Evolutionary conservation across 2,797 vertebrate species (phyloP).

Genomic region (Pelochelys cantorii): DNA sequence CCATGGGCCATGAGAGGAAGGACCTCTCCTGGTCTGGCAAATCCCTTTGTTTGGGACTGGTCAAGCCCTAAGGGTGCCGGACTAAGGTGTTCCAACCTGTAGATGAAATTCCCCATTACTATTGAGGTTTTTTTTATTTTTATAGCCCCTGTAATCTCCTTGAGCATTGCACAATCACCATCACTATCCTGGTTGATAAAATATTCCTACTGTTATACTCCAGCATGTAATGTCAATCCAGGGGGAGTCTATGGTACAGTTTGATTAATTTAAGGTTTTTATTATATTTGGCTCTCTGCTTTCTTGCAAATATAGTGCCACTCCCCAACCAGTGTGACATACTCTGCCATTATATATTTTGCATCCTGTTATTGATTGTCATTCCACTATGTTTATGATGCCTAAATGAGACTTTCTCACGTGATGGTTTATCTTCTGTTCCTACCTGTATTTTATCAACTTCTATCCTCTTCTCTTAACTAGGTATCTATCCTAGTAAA

Average conservation of each 20-base stretch:
- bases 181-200: background rate
- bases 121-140: background rate
- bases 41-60: no score
- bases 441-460: background rate
- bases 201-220: background rate
- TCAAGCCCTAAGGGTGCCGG: no score
- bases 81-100: no score
- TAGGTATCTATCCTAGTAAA: background rate
- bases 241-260: background rate
- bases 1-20: no score
- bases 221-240: background rate
- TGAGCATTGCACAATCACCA: background rate
- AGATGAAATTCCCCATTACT: background rate
- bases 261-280: background rate
- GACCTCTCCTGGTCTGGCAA: no score
- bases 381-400: background rate
- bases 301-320: no score
- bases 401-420: background rate
- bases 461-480: background rate
- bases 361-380: background rate
- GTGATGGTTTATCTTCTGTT: background rate
- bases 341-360: background rate
- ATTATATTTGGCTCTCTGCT: background rate
- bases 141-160: background rate
- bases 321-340: background rate